A percentile compares a stretch with the other conserved stretches of the same genome.
phyloP scores from a whole-genome alignment of 53 echinoderm and acorn worm species.

The Echinarachnius parma region DNA sequence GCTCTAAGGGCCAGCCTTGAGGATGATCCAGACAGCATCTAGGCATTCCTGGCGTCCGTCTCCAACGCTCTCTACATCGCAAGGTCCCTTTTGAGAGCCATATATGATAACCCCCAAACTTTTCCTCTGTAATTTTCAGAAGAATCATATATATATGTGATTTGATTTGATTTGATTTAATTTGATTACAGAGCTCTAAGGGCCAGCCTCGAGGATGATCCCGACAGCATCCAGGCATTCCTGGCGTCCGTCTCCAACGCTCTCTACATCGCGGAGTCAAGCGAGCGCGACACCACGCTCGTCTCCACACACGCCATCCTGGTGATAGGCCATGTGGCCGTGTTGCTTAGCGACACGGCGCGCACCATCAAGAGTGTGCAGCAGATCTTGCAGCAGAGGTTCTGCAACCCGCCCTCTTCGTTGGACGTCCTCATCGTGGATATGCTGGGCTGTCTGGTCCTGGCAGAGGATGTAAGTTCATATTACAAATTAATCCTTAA shows the following conservation, averaged over 20 bases:
- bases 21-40: constrained; percentile 81
- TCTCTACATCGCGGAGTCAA: constrained; percentile 80
- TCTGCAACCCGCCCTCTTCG: constrained; percentile 78
- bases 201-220: constrained; percentile 68
- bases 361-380: constrained; percentile 83
- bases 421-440: constrained; percentile 89
- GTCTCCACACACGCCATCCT: constrained; percentile 75
- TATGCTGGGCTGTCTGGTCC: constrained; percentile 94
- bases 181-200: constrained; percentile 80
- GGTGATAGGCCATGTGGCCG: constrained; percentile 83
- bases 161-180: too few relatives aligned
- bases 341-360: constrained; percentile 70
- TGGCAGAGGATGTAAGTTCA: constrained; percentile 68
- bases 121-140: too few relatives aligned
- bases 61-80: constrained; percentile 90
- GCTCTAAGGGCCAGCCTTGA: constrained; percentile 71
- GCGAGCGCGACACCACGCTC: constrained; percentile 67
- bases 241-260: constrained; percentile 90
- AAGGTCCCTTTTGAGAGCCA: too few relatives aligned
- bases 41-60: constrained; percentile 90
- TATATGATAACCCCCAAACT: too few relatives aligned
- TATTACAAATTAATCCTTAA: too few relatives aligned
- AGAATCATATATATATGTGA: too few relatives aligned
- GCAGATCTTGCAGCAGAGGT: constrained; percentile 95
- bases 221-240: constrained; percentile 92